Percentiles rank a stretch among this genome's conserved stretches.
Evolutionary conservation across 2,113 vertebrate genomes (phyloP).

Genomic region (Leucopternis melanops): DNA sequence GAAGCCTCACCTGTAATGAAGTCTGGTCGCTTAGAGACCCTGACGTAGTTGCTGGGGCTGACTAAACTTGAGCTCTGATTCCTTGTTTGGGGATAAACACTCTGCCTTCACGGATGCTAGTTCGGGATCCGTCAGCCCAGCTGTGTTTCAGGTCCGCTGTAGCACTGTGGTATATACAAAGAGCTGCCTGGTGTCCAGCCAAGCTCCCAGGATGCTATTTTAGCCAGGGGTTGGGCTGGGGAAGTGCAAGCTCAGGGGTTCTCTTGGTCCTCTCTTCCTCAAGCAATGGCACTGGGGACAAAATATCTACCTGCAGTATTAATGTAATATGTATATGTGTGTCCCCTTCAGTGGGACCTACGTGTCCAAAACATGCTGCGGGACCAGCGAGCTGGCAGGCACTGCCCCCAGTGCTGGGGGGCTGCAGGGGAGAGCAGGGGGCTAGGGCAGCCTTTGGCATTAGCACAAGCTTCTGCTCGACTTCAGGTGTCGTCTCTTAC

Average conservation of each 20-base stretch:
- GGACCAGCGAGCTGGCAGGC: neutral
- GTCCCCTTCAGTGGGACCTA: neutral
- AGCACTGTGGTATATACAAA: neutral
- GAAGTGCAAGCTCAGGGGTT: neutral
- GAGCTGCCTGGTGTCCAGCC: neutral
- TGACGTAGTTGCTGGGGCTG: neutral
- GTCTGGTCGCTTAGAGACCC: neutral
- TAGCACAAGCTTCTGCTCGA: neutral
- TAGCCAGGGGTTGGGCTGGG: neutral
- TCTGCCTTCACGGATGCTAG: neutral
- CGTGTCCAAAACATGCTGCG: neutral
- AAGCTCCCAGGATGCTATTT: neutral
- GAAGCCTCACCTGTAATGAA: neutral
- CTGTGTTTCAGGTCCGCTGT: neutral
- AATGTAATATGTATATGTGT: neutral
- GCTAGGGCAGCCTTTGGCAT: neutral
- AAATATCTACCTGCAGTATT: neutral
- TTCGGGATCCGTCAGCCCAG: neutral
- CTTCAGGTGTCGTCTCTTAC: rapidly evolving
- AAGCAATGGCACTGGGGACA: neutral
- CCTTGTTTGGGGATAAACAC: neutral
- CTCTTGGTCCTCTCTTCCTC: neutral
- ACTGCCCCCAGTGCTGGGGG: neutral
- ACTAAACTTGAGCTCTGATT: neutral
- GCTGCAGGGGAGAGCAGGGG: neutral